A percentile compares a stretch with the other conserved stretches of the same genome.
Evolutionary conservation across 2,888 invertebrate genomes (phyloP).

Genomic region (Dioctria linearis): DNA sequence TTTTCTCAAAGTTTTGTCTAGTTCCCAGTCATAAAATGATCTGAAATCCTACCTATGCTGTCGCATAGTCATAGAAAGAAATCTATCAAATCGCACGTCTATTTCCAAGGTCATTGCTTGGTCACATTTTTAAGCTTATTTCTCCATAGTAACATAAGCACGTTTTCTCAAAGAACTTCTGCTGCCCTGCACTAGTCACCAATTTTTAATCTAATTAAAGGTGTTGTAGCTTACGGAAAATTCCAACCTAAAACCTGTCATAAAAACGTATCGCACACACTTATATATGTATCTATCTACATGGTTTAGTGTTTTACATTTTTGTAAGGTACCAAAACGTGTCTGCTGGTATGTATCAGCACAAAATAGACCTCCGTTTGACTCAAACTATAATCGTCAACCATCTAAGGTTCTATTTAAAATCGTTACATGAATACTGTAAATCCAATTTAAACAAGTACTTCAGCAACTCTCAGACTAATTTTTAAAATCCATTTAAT

Average conservation of each 20-base stretch:
- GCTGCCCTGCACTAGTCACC: background rate
- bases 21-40: no score
- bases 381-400: conserved; percentile 3
- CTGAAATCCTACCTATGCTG: background rate
- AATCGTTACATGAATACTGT: no score
- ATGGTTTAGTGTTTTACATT: no score
- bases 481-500: no score
- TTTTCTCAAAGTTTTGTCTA: no score
- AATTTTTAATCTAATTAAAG: conserved; percentile 24
- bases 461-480: no score
- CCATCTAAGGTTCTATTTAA: background rate
- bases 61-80: background rate
- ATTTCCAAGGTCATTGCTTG: conserved; percentile 19
- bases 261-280: background rate
- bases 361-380: conserved; percentile 1
- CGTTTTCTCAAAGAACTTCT: background rate
- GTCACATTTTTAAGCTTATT: conserved; percentile 11
- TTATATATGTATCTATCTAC: no score
- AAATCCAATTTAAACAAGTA: no score
- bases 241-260: conserved; percentile 1
- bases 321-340: no score
- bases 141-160: background rate
- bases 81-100: background rate
- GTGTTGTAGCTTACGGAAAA: background rate
- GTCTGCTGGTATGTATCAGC: background rate